These are phyloP conservation scores for Cordilura impudica DNA, from an alignment of 2,888 invertebrate species.

Conservation along the genomic window DNA sequence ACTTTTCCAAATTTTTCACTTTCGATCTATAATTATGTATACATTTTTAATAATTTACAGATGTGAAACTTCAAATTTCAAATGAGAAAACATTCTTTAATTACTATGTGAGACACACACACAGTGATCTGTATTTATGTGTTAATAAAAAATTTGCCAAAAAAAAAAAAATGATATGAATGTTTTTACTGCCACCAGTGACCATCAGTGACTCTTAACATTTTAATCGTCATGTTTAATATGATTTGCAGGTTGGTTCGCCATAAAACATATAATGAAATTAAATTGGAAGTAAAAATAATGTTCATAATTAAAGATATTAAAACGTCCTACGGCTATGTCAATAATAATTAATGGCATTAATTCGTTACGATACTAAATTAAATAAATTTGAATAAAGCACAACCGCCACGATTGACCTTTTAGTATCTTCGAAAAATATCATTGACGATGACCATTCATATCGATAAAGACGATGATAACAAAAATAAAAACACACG, in stretches of 20 bases:
- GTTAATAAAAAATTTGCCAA: not conserved
- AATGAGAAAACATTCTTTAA: too few relatives aligned
- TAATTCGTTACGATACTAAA: constrained; percentile 50
- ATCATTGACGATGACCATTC: not conserved
- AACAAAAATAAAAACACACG: not conserved
- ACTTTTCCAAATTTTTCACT: too few relatives aligned
- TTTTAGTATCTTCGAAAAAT: not conserved
- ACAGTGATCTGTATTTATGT: too few relatives aligned
- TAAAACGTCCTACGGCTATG: constrained; percentile 45
- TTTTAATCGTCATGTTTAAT: constrained; percentile 33
- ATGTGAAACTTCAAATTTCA: too few relatives aligned
- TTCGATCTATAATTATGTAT: too few relatives aligned
- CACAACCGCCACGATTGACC: not conserved
- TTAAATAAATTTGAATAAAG: constrained; percentile 56
- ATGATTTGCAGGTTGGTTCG: constrained; percentile 10
- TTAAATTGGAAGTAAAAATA: constrained; percentile 12
- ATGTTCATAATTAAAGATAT: constrained; percentile 51
- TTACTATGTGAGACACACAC: too few relatives aligned
- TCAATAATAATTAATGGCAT: constrained; percentile 57
- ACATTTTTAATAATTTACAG: too few relatives aligned
- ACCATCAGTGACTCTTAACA: constrained; percentile 2
- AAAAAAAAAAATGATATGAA: not conserved
- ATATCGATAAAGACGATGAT: not conserved
- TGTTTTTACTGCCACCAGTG: not conserved
- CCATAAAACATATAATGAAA: constrained; percentile 10